These are phyloP conservation scores for Bemisia tabaci DNA, from an alignment of 1,140 invertebrate species.

Conservation along the genomic window DNA sequence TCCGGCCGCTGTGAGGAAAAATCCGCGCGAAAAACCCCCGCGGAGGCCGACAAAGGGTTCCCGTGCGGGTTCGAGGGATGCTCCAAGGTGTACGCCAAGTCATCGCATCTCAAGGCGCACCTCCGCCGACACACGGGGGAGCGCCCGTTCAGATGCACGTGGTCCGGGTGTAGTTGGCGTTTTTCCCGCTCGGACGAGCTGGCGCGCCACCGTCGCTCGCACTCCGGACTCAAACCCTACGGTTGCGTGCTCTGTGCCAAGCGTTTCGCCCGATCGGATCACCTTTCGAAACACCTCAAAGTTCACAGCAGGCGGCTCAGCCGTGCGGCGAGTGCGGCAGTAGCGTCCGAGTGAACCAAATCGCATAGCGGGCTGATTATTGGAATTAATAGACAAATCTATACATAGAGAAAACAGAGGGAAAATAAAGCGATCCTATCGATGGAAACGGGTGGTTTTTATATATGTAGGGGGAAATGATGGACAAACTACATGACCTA, in stretches of 20 bases:
- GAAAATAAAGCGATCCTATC: too few relatives aligned
- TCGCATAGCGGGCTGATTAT: too few relatives aligned
- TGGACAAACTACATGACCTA: too few relatives aligned
- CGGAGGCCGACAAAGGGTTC: slow-evolving; percentile 33
- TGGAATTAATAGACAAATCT: too few relatives aligned
- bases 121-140: slow-evolving; percentile 84
- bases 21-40: too few relatives aligned
- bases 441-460: too few relatives aligned
- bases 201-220: slow-evolving; percentile 47
- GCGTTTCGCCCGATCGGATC: slow-evolving; percentile 77
- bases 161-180: slow-evolving; percentile 83
- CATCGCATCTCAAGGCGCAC: slow-evolving; percentile 88
- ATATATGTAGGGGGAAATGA: too few relatives aligned
- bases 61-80: slow-evolving; percentile 35
- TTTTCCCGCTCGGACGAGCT: slow-evolving; percentile 91
- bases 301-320: slow-evolving; percentile 48
- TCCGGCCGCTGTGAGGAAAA: too few relatives aligned
- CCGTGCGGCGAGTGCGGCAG: too few relatives aligned
- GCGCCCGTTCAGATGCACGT: slow-evolving; percentile 81
- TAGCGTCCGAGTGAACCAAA: too few relatives aligned
- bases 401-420: too few relatives aligned
- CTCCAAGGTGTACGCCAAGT: slow-evolving; percentile 72
- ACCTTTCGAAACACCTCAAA: slow-evolving; percentile 76
- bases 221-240: slow-evolving; percentile 67
- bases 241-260: slow-evolving; percentile 69